Conservation (phyloP, 2,113 vertebrate genomes). For the Lonchura striata region DNA sequence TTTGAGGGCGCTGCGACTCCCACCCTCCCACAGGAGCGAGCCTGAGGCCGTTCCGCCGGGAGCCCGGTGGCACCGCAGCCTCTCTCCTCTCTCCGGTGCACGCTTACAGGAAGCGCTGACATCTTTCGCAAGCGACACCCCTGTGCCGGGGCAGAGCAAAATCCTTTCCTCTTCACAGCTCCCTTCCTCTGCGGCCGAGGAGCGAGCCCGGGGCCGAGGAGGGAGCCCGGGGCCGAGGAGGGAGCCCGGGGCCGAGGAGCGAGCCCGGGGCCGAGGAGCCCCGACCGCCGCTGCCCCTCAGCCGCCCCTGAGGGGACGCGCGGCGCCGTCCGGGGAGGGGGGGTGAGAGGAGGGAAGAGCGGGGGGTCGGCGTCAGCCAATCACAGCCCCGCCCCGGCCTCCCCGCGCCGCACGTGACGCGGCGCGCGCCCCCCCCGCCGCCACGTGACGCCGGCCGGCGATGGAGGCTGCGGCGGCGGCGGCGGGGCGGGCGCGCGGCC, state of each 20-base stretch:
- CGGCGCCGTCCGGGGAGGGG: background rate
- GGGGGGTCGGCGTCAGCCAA: too few species aligned
- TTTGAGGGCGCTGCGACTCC: background rate
- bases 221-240: too few species aligned
- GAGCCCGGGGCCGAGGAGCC: too few species aligned
- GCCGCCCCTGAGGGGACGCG: background rate
- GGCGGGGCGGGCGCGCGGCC: too few species aligned
- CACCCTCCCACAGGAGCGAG: background rate
- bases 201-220: too few species aligned
- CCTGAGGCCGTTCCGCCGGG: background rate
- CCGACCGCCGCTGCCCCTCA: fast-evolving
- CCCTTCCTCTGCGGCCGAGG: background rate
- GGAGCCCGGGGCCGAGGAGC: fast-evolving
- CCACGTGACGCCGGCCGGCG: too few species aligned
- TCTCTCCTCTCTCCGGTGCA: background rate
- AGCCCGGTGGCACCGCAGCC: background rate
- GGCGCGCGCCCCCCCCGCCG: too few species aligned
- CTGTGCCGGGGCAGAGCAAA: background rate
- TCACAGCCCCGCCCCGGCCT: too few species aligned
- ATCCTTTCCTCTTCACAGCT: background rate
- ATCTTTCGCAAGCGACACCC: background rate
- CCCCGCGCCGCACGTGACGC: too few species aligned
- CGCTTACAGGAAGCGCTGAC: background rate
- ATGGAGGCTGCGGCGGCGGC: too few species aligned
- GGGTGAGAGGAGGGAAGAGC: too few species aligned